These are phyloP conservation scores for Lathamus discolor DNA, from an alignment of 2,113 vertebrate genomes.

Conservation along the genomic window DNA sequence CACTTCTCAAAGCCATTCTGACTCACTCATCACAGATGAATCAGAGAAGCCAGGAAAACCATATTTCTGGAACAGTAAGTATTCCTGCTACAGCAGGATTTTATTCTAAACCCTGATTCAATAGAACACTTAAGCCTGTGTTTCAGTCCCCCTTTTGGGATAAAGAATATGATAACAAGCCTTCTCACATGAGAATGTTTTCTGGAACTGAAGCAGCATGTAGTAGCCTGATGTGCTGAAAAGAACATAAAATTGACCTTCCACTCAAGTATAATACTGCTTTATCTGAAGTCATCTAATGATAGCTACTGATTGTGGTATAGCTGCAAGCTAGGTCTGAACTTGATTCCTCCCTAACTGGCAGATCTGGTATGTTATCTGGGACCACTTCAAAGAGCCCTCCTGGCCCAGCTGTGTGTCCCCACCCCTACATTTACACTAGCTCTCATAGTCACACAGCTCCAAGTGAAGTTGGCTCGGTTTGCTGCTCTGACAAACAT, in stretches of 20 bases:
- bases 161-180: not conserved
- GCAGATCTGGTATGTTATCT: slow-evolving; percentile 6
- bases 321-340: slow-evolving; percentile 8
- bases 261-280: not conserved
- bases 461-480: not conserved
- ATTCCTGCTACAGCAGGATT: not conserved
- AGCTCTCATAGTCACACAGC: not conserved
- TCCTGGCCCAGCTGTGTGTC: not conserved
- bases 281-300: slow-evolving; percentile 29
- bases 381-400: slow-evolving; percentile 17
- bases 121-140: not conserved
- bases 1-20: not conserved
- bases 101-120: not conserved
- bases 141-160: not conserved
- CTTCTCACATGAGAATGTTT: not conserved
- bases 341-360: not conserved
- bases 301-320: not conserved
- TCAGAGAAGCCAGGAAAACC: not conserved
- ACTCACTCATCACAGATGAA: not conserved
- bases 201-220: not conserved
- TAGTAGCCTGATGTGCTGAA: slow-evolving; percentile 9
- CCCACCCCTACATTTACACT: not conserved
- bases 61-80: not conserved
- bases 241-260: not conserved
- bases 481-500: not conserved